Evolutionary conservation across 2,113 vertebrate species (phyloP).

Genomic region (Eulemur rufifrons): DNA sequence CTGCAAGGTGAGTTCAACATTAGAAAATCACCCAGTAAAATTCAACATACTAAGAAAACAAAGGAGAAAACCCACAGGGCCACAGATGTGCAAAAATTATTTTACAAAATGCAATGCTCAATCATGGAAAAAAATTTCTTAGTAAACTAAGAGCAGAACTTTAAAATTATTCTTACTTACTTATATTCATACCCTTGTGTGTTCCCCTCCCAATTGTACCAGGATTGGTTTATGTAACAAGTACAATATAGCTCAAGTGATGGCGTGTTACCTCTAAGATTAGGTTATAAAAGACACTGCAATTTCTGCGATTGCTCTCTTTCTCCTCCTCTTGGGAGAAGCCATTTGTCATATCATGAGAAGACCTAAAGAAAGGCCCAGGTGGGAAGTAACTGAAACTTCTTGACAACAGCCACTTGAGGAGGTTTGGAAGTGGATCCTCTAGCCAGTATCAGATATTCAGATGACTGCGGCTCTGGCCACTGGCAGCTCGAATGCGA

Average conservation of each 20-base stretch:
- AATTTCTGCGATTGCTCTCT: not conserved
- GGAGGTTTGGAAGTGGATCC: not conserved
- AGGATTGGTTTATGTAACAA: not conserved
- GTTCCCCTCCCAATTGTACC: not conserved
- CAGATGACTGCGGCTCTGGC: not conserved
- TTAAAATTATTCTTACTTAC: not conserved
- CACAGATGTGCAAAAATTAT: not conserved
- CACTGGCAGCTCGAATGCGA: not conserved
- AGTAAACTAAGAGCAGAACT: not conserved
- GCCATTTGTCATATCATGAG: not conserved
- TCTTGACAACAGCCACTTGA: not conserved
- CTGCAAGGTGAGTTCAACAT: not conserved
- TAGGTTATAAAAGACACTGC: not conserved
- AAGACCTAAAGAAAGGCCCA: not conserved
- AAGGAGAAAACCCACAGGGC: not conserved
- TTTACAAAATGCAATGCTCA: not conserved
- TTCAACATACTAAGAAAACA: not conserved
- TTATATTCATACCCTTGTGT: not conserved
- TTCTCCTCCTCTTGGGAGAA: not conserved
- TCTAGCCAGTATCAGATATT: not conserved
- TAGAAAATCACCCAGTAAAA: not conserved
- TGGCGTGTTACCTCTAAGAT: not conserved
- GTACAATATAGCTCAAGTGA: not conserved
- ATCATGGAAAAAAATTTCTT: not conserved
- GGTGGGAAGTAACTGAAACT: not conserved